Conservation (phyloP, 2,888 invertebrate genomes). For the Euzophera pinguis region DNA sequence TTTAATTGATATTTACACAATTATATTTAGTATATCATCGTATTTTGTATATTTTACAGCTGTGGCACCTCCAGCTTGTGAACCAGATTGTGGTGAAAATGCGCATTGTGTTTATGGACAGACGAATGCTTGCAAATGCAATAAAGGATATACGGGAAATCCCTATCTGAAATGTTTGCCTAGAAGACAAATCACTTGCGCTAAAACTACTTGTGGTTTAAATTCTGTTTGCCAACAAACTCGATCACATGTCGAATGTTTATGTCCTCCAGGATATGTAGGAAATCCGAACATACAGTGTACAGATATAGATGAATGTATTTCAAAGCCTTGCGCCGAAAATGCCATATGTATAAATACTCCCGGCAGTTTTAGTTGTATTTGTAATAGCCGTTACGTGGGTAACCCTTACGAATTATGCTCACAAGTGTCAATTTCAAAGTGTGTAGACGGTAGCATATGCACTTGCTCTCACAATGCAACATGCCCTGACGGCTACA, state of each 20-base stretch:
- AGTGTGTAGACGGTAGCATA: constrained; percentile 84
- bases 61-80: constrained; percentile 87
- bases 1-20: not conserved
- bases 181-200: constrained; percentile 85
- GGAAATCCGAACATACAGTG: constrained; percentile 94
- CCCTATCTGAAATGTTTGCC: constrained; percentile 90
- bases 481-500: constrained; percentile 87
- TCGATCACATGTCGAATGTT: constrained; percentile 86
- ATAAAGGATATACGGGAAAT: constrained; percentile 91
- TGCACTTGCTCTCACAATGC: constrained; percentile 86
- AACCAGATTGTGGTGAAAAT: constrained; percentile 89
- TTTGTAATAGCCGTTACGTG: constrained; percentile 89
- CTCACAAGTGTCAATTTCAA: constrained; percentile 83
- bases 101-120: constrained; percentile 93
- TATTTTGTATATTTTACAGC: constrained; percentile 72
- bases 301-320: constrained; percentile 91
- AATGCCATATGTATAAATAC: constrained; percentile 95
- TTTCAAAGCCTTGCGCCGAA: constrained; percentile 87
- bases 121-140: constrained; percentile 89
- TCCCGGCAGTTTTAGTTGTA: constrained; percentile 92
- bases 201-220: constrained; percentile 85
- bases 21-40: not conserved
- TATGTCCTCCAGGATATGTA: constrained; percentile 89
- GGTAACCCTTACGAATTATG: constrained; percentile 94
- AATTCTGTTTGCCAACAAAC: constrained; percentile 90